Base-by-base conservation (phyloP, 2,797 vertebrate genomes). In the Galagoides demidoff region DNA sequence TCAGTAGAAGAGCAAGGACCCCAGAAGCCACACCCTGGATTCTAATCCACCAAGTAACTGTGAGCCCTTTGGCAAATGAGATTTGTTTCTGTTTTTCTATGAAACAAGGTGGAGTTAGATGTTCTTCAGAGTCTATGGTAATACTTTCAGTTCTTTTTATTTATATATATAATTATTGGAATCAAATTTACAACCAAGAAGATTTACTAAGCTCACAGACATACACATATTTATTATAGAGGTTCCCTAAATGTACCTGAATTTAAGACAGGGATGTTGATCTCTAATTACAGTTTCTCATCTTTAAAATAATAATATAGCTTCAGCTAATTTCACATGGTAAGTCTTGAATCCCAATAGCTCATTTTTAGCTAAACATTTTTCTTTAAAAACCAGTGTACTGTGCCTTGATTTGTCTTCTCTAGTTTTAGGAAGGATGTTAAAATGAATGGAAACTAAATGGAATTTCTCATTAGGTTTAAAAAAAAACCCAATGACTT, bases 341-440 rank as follows among this genome's bases (percentile, higher is more conserved):
- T 49, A 66, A 49, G 37, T 10, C 43, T 45, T 20, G 29, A 63
- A 37, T 27, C 90, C 45, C 16, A 1, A 11, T 1, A 12, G 66
- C 31, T 84, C n/a, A 52, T 43, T 89, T 29, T 25, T 57, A 37
- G 12, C 55, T 31, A 64, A 37, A 63, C 1, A 3, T 64, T 90
- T 85, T 86, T 37, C 71, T 29, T 63, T 17, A 37, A 49, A 95
- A 90, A 66, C 0, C 29, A 85, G 31, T 1, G 34, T 29, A 66
- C 14, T 52, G 23, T 45, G 5, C 61, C 93, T 55, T 16, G 63
- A 76, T 59, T 63, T 7, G 78, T 87, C 97, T 90, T 79, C 95
- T 97, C 89, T 90, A 20, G 91, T 93, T 81, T 96, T 64, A 84
- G 89, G 94, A 97, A 96, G 59, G 55, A 88, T 84, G 87, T 89